Evolutionary conservation across 2,888 invertebrate species (phyloP).

Genomic region (Nemurella pictetii): DNA sequence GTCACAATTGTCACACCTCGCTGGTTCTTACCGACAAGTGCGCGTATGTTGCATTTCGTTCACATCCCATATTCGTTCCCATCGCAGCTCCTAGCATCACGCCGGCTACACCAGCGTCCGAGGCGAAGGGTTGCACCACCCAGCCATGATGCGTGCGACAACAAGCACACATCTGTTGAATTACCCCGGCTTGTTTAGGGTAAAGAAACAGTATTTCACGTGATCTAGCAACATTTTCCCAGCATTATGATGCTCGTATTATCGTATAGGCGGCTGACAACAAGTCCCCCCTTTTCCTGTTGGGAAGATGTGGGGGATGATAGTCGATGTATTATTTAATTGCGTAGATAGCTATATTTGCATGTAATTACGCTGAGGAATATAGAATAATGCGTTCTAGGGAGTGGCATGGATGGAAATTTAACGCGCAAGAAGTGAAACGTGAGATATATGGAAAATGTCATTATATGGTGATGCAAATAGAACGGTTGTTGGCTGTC

Average conservation of each 20-base stretch:
- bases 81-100: too few relatives aligned
- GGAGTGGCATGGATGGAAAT: neutral
- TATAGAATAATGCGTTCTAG: neutral
- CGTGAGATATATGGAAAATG: neutral
- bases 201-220: neutral
- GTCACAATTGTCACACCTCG: conserved; percentile 7
- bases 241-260: neutral
- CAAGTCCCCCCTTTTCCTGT: neutral
- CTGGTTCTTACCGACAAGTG: neutral
- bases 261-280: too few relatives aligned
- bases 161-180: conserved; percentile 9
- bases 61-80: neutral
- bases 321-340: neutral
- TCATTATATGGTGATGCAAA: neutral
- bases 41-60: neutral
- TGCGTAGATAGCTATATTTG: neutral
- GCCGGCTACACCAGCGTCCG: neutral
- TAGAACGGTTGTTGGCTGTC: too few relatives aligned
- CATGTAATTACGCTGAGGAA: neutral
- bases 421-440: neutral
- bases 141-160: too few relatives aligned
- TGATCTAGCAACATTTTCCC: neutral
- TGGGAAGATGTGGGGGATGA: neutral
- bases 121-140: neutral
- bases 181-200: neutral